Conservation (phyloP, 2,797 vertebrate genomes). For the Acipenser ruthenus region DNA sequence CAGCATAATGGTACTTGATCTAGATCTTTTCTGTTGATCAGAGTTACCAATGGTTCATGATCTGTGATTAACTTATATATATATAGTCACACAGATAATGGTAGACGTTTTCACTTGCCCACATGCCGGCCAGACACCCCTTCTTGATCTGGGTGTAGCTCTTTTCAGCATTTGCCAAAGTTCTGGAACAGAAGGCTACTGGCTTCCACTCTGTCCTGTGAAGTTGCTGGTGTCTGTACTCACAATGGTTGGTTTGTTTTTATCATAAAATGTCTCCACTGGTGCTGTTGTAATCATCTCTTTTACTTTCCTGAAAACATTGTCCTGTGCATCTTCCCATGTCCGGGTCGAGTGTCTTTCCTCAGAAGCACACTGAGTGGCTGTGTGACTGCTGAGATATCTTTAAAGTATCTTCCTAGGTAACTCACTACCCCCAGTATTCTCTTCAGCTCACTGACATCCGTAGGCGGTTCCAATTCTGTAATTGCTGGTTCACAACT, state of each 20-base stretch:
- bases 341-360: too few relatives aligned
- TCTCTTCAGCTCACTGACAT: too few relatives aligned
- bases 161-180: slow-evolving; percentile 7
- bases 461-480: too few relatives aligned
- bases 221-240: slow-evolving; percentile 8
- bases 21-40: slow-evolving; percentile 11
- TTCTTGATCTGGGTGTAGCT: slow-evolving; percentile 8
- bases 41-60: slow-evolving; percentile 5
- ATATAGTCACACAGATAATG: slow-evolving; percentile 8
- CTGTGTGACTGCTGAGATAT: too few relatives aligned
- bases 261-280: not conserved
- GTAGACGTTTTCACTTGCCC: slow-evolving; percentile 9
- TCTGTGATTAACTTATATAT: slow-evolving; percentile 2
- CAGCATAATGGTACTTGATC: slow-evolving; percentile 6
- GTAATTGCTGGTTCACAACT: too few relatives aligned
- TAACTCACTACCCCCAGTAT: too few relatives aligned
- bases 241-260: not conserved
- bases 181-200: slow-evolving; percentile 9
- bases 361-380: too few relatives aligned
- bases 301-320: slow-evolving; percentile 9
- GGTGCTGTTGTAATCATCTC: not conserved
- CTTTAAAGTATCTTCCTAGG: too few relatives aligned
- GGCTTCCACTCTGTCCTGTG: not conserved
- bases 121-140: slow-evolving; percentile 6
- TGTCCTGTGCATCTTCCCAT: not conserved